Evolutionary conservation across 2,888 invertebrate genomes (phyloP), one percentile per base, ranked within the genome.

Genomic region (Folsomia candida): DNA sequence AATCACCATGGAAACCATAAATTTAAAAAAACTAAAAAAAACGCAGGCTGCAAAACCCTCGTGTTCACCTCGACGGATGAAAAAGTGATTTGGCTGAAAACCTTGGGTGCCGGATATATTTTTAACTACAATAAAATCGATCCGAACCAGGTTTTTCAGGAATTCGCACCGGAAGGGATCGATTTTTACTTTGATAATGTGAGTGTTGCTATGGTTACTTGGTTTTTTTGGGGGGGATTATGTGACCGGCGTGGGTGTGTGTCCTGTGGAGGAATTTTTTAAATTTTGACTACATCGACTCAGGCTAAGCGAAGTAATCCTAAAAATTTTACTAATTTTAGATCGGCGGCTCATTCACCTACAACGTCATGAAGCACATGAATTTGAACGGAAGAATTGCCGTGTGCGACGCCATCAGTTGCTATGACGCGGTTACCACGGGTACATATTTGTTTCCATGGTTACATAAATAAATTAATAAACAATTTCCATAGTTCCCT

Each of bases 171-270:
- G 24, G 74, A 74, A 60, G 74, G 74, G 22, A 63, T 74, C 47
- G 74, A 74, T 60, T 71, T 67, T 37, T 74, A 64, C 26, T 74
- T 74, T 67, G 74, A 74, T 64, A 74, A 74, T 47, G 74, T 74
- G 63, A 51, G 29, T 14, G n/a, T n/a, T n/a, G n/a, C n/a, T n/a
- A n/a, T n/a, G n/a, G n/a, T n/a, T n/a, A n/a, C n/a, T n/a, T n/a
- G n/a, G n/a, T n/a, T n/a, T n/a, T n/a, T n/a, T n/a, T n/a, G n/a
- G n/a, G n/a, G n/a, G n/a, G n/a, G n/a, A n/a, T n/a, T n/a, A n/a
- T n/a, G n/a, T n/a, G n/a, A n/a, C n/a, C n/a, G n/a, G n/a, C n/a
- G n/a, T n/a, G n/a, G n/a, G n/a, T n/a, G n/a, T n/a, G n/a, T n/a
- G n/a, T n/a, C n/a, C n/a, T n/a, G n/a, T n/a, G n/a, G n/a, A n/a